phyloP scores from a whole-genome alignment of 1,140 invertebrate genomes.

The Bombyx mandarina region DNA sequence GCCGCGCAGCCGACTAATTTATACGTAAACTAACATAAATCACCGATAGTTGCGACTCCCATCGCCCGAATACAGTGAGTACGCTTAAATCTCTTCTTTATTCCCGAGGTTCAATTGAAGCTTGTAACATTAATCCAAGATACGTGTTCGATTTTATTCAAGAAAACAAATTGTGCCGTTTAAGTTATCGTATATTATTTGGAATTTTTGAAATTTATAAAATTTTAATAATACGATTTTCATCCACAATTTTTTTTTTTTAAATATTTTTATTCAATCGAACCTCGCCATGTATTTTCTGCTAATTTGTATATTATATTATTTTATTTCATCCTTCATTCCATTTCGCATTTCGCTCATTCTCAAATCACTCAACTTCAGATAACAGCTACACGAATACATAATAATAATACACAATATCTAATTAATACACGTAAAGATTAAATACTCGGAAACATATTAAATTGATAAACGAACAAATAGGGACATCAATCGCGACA shows the following conservation, averaged over 20 bases:
- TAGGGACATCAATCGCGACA: too few species aligned
- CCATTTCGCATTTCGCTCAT: slow-evolving; percentile 15
- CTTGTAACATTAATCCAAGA: too few species aligned
- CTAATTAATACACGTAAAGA: neutral
- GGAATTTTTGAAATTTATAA: neutral
- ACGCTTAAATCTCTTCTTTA: slow-evolving; percentile 13
- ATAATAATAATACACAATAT: neutral
- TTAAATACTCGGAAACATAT: too few species aligned
- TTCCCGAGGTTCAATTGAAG: too few species aligned
- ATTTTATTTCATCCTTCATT: slow-evolving; percentile 16
- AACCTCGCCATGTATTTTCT: too few species aligned
- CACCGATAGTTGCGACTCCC: slow-evolving; percentile 56
- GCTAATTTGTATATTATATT: neutral
- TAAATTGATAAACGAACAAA: too few species aligned
- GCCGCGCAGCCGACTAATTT: slow-evolving; percentile 63
- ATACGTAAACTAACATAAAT: slow-evolving; percentile 69
- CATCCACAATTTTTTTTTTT: too few species aligned
- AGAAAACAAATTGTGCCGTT: neutral
- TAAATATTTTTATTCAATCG: too few species aligned
- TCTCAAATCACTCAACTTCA: slow-evolving; percentile 6
- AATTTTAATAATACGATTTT: slow-evolving; percentile 7
- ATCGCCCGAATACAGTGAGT: slow-evolving; percentile 63
- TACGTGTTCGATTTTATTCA: neutral
- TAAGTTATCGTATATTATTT: neutral
- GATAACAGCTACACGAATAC: slow-evolving; percentile 4